Evolutionary conservation across 2,888 invertebrate species (phyloP).

Genomic region (Galerucella pusilla): DNA sequence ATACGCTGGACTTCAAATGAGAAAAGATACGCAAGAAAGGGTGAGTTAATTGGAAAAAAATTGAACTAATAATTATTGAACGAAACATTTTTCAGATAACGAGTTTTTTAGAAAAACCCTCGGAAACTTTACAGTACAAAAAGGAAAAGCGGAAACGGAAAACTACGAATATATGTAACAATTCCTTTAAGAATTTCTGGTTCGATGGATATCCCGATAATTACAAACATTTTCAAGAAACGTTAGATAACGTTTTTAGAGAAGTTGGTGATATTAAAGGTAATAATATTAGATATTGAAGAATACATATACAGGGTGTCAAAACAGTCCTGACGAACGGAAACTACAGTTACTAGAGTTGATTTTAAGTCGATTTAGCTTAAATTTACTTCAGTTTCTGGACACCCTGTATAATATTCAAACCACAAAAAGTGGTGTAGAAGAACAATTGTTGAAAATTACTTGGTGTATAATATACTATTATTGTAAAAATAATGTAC

Average conservation of each 20-base stretch:
- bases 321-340: too few relatives aligned
- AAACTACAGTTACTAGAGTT: too few relatives aligned
- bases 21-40: constrained; percentile 48
- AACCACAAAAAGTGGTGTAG: too few relatives aligned
- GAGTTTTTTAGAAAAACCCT: constrained; percentile 30
- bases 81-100: constrained; percentile 35
- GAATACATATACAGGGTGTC: too few relatives aligned
- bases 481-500: too few relatives aligned
- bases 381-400: too few relatives aligned
- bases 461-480: too few relatives aligned
- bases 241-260: constrained; percentile 46
- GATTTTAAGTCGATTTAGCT: too few relatives aligned
- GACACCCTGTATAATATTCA: too few relatives aligned
- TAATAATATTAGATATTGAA: constrained; percentile 17
- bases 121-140: constrained; percentile 37
- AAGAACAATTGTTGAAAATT: too few relatives aligned
- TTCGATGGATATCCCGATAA: constrained; percentile 31
- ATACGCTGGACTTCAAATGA: constrained; percentile 57
- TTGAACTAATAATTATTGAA: background rate
- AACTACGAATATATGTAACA: constrained; percentile 33
- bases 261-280: constrained; percentile 52
- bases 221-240: constrained; percentile 43
- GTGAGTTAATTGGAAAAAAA: constrained; percentile 38
- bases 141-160: constrained; percentile 36
- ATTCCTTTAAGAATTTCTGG: constrained; percentile 38